Evolutionary conservation across 2,797 vertebrate species (phyloP).

Genomic region (Falco columbarius): DNA sequence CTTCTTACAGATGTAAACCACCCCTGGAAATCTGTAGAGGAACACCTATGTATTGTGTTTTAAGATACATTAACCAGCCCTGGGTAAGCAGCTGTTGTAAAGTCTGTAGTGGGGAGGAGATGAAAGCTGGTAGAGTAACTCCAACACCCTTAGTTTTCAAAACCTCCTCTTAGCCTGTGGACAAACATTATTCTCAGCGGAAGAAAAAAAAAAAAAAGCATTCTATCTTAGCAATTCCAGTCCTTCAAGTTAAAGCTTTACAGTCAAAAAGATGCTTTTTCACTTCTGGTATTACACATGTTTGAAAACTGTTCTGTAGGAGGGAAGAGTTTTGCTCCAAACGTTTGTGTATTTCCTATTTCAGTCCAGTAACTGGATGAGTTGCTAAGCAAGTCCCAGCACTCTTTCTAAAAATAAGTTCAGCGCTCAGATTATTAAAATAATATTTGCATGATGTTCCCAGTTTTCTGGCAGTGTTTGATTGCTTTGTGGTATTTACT

Average conservation of each 20-base stretch:
- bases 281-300: neutral
- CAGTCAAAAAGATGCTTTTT: neutral
- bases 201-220: neutral
- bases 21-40: neutral
- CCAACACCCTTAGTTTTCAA: neutral
- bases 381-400: neutral
- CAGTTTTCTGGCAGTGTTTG: neutral
- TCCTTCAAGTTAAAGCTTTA: neutral
- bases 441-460: neutral
- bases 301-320: neutral
- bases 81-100: neutral
- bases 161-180: neutral
- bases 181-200: neutral
- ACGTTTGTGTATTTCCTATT: constrained; percentile 22
- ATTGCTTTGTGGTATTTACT: neutral
- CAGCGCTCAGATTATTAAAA: neutral
- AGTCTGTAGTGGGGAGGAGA: neutral
- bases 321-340: neutral
- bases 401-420: constrained; percentile 2
- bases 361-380: neutral
- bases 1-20: neutral
- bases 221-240: neutral
- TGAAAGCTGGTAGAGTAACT: neutral
- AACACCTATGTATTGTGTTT: neutral
- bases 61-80: neutral